Percentiles rank a stretch among this genome's conserved stretches.
These are phyloP conservation scores for Champsocephalus esox DNA, from an alignment of 2,797 vertebrate genomes.

Conservation along the genomic window DNA sequence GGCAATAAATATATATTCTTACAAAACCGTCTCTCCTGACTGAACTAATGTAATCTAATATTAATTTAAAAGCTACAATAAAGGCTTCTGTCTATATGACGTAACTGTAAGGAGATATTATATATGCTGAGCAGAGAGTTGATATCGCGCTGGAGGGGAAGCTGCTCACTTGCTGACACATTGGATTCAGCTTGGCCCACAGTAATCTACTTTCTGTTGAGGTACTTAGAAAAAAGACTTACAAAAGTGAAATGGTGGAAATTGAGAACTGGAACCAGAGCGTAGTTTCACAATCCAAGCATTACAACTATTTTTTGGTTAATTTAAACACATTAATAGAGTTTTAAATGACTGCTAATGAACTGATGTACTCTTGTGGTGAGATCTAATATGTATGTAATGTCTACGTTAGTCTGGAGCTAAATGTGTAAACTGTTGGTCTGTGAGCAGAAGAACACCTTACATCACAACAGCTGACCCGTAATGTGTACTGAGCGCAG, in stretches of 20 bases:
- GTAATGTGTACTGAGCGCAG: background rate
- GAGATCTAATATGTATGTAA: background rate
- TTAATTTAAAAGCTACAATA: background rate
- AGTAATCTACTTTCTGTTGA: conserved; percentile 19
- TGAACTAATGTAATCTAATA: background rate
- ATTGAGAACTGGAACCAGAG: background rate
- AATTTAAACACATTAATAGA: background rate
- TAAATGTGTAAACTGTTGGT: background rate
- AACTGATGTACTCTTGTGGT: background rate
- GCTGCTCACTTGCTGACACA: conserved; percentile 33
- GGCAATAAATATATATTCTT: too few relatives aligned
- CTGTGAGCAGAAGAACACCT: background rate
- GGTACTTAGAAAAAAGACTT: background rate
- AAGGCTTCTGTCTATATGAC: background rate
- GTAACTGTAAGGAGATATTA: conserved; percentile 7
- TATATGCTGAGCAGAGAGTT: conserved; percentile 28
- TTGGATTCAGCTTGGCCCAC: conserved; percentile 14
- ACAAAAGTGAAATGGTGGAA: background rate
- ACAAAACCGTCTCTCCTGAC: too few relatives aligned
- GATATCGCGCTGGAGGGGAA: background rate
- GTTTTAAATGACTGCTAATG: background rate
- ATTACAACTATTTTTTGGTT: too few relatives aligned
- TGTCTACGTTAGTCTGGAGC: too few relatives aligned
- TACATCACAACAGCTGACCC: background rate
- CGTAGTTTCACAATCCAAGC: background rate